phyloP scores from a whole-genome alignment of 2,113 vertebrate species.

The Eptatretus burgeri region DNA sequence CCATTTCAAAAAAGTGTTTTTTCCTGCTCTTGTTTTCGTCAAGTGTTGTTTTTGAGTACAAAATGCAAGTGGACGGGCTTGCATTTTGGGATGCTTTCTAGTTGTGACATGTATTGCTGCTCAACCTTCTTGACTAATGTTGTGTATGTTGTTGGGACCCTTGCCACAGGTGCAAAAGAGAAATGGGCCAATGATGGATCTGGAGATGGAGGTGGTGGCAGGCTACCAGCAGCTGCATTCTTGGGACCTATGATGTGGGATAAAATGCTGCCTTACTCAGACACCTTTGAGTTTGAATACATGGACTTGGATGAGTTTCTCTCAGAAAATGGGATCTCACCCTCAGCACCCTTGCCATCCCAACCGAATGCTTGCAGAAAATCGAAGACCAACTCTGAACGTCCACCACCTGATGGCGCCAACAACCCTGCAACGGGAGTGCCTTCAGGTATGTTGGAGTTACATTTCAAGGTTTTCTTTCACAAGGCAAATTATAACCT shows the following conservation, averaged over 20 bases:
- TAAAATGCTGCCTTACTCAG: conserved; percentile 82
- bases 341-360: conserved; percentile 10
- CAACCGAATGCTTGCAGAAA: too few species aligned
- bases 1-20: too few species aligned
- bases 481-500: too few species aligned
- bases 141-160: neutral
- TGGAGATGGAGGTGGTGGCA: conserved; percentile 34
- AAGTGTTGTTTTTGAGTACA: neutral
- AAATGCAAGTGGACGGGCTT: neutral
- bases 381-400: too few species aligned
- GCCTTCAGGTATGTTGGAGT: too few species aligned
- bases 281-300: conserved; percentile 94
- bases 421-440: too few species aligned
- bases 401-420: too few species aligned
- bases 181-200: conserved; percentile 78
- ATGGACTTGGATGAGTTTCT: conserved; percentile 99
- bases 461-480: too few species aligned
- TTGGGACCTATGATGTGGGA: conserved; percentile 90
- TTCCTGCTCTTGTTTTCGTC: neutral
- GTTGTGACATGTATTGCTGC: neutral
- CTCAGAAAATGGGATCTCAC: conserved; percentile 82
- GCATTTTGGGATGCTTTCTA: neutral
- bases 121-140: neutral
- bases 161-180: conserved; percentile 23
- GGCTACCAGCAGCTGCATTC: conserved; percentile 67